Percentiles rank a stretch among this genome's conserved stretches.
Evolutionary conservation across 2,797 vertebrate species (phyloP).

Genomic region (Sebastolobus alascanus): DNA sequence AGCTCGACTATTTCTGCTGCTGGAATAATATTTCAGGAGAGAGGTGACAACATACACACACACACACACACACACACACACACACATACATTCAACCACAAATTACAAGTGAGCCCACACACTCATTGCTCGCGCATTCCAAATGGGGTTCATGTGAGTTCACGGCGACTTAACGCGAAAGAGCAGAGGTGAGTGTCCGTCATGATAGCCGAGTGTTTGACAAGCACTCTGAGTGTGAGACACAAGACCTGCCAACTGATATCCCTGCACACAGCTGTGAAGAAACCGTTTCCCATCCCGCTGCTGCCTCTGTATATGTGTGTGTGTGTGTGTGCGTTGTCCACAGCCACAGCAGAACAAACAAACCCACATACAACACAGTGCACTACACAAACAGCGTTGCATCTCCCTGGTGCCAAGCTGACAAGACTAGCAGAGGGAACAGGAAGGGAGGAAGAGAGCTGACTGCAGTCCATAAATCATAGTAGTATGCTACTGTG

Average conservation of each 20-base stretch:
- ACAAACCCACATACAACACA: constrained; percentile 63
- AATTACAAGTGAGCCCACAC: constrained; percentile 20
- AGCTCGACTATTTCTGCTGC: constrained; percentile 75
- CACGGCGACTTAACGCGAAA: constrained; percentile 49
- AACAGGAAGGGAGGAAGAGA: constrained; percentile 41
- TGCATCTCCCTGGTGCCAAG: constrained; percentile 53
- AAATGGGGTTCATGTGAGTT: constrained; percentile 52
- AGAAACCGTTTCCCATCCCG: constrained; percentile 39
- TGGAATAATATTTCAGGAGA: constrained; percentile 73
- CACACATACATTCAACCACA: constrained; percentile 8
- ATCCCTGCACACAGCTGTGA: constrained; percentile 47
- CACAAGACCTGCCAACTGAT: constrained; percentile 52
- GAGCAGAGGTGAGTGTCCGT: constrained; percentile 66
- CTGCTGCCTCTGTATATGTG: constrained; percentile 23
- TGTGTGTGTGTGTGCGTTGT: constrained; percentile 20
- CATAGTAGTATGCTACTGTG: constrained; percentile 51
- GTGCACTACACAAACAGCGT: constrained; percentile 57
- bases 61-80: constrained; percentile 16
- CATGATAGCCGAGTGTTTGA: constrained; percentile 61
- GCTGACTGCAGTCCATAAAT: constrained; percentile 72
- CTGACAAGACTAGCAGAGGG: constrained; percentile 54
- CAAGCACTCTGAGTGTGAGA: constrained; percentile 45
- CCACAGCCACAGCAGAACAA: constrained; percentile 55
- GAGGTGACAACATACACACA: constrained; percentile 64
- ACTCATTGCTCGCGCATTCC: constrained; percentile 38